Evolutionary conservation across 2,888 invertebrate species (phyloP).

Genomic region (Melolontha melolontha): DNA sequence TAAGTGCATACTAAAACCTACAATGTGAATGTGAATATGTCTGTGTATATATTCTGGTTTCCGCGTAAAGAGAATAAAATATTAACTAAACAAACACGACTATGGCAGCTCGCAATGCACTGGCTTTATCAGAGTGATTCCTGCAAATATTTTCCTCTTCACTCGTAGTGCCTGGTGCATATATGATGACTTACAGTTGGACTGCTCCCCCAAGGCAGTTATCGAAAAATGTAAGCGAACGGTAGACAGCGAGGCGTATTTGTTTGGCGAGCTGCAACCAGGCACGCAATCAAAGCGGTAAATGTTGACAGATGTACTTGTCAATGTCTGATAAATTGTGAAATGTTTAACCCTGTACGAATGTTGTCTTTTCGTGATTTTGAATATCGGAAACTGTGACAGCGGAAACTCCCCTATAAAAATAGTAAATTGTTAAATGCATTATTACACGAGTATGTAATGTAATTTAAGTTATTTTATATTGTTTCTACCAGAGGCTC

Average conservation of each 20-base stretch:
- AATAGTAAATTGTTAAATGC: no score
- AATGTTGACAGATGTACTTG: slow-evolving; percentile 66
- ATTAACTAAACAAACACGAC: slow-evolving; percentile 58
- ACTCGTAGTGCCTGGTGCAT: slow-evolving; percentile 53
- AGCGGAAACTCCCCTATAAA: slow-evolving; percentile 22
- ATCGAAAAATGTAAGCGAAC: slow-evolving; percentile 35
- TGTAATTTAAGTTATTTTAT: no score
- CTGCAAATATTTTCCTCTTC: slow-evolving; percentile 51
- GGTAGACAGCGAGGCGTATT: slow-evolving; percentile 16
- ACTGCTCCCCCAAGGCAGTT: slow-evolving; percentile 41
- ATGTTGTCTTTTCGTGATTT: slow-evolving; percentile 41
- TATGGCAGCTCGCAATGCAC: slow-evolving; percentile 50
- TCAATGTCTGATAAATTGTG: slow-evolving; percentile 61
- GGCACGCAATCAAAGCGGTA: slow-evolving; percentile 61
- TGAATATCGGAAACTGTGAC: slow-evolving; percentile 23
- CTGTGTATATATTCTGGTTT: slow-evolving; percentile 14
- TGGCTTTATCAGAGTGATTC: slow-evolving; percentile 51
- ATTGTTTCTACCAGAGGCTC: no score
- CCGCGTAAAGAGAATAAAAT: slow-evolving; percentile 57
- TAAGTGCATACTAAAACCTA: slow-evolving; percentile 5
- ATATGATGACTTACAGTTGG: slow-evolving; percentile 52
- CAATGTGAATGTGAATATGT: neutral
- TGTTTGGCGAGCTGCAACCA: slow-evolving; percentile 48
- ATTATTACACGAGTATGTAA: no score
- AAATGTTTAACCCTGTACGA: slow-evolving; percentile 40